Percentiles rank a stretch among this genome's conserved stretches.
phyloP scores from a whole-genome alignment of 2,797 vertebrate genomes.

The Megaceryle alcyon region DNA sequence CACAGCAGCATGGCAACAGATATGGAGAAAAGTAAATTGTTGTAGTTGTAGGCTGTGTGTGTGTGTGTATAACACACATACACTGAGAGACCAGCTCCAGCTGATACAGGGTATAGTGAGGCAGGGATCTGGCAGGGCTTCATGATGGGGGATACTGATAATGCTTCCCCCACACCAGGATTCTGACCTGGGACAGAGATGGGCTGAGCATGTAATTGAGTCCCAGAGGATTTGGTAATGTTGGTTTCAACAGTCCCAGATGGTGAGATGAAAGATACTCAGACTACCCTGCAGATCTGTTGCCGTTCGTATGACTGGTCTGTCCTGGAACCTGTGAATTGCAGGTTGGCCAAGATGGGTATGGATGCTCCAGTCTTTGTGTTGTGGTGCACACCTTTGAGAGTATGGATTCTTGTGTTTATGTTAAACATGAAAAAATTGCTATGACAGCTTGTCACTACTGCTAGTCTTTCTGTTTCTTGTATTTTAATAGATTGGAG shows the following conservation, averaged over 20 bases:
- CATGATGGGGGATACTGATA: not conserved
- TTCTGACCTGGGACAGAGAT: not conserved
- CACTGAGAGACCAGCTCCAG: not conserved
- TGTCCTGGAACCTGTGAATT: not conserved
- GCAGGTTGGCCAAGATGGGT: not conserved
- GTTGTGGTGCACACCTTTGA: not conserved
- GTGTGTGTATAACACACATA: not conserved
- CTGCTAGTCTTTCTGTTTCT: not conserved
- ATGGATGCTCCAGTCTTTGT: not conserved
- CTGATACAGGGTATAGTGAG: not conserved
- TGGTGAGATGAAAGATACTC: not conserved
- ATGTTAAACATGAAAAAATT: not conserved
- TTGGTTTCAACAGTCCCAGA: not conserved
- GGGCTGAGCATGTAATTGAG: not conserved
- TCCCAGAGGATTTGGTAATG: not conserved
- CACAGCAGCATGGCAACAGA: not conserved
- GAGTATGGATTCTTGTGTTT: not conserved
- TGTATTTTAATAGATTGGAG: conserved; percentile 79
- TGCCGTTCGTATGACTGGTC: not conserved
- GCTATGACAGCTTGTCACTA: not conserved
- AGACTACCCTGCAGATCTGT: not conserved
- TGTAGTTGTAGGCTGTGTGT: not conserved
- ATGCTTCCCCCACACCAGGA: not conserved
- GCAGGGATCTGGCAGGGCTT: not conserved
- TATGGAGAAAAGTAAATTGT: not conserved